A percentile compares a stretch with the other conserved stretches of the same genome.
Conservation (phyloP, 2,888 invertebrate genomes). For the Frankliniella intonsa region DNA sequence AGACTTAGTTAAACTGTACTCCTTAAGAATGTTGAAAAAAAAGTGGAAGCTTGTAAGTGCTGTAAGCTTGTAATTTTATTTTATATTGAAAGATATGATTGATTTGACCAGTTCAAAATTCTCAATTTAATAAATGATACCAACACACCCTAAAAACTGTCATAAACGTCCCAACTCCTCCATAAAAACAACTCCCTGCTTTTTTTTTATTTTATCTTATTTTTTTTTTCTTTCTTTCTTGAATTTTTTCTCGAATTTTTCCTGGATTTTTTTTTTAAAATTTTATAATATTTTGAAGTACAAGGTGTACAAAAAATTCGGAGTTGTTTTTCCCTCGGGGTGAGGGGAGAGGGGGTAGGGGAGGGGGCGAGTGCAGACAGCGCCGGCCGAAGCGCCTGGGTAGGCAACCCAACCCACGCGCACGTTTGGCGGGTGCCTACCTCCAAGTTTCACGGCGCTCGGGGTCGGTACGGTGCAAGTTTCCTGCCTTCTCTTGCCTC, state of each 20-base stretch:
- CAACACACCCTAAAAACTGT: background rate
- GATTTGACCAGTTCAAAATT: background rate
- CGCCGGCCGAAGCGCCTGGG: background rate
- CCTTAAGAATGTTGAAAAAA: background rate
- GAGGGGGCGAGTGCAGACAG: background rate
- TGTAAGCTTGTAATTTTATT: too few species aligned
- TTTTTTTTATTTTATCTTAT: background rate
- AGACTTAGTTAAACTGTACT: background rate
- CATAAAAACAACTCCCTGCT: background rate
- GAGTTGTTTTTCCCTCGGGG: background rate
- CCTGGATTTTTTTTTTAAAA: too few species aligned
- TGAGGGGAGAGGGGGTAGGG: background rate
- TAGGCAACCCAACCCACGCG: background rate
- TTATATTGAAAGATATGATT: background rate
- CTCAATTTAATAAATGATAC: background rate
- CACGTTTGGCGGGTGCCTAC: constrained; percentile 2
- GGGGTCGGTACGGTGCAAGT: background rate
- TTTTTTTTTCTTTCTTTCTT: too few species aligned
- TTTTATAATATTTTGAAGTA: background rate
- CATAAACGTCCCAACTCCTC: background rate
- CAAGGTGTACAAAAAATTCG: background rate
- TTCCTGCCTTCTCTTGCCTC: background rate
- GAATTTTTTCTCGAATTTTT: too few species aligned
- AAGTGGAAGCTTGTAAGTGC: background rate
- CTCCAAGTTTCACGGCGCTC: background rate